Evolutionary conservation across 2,888 invertebrate genomes (phyloP).

Genomic region (Lepidocyrtinus sp.): DNA sequence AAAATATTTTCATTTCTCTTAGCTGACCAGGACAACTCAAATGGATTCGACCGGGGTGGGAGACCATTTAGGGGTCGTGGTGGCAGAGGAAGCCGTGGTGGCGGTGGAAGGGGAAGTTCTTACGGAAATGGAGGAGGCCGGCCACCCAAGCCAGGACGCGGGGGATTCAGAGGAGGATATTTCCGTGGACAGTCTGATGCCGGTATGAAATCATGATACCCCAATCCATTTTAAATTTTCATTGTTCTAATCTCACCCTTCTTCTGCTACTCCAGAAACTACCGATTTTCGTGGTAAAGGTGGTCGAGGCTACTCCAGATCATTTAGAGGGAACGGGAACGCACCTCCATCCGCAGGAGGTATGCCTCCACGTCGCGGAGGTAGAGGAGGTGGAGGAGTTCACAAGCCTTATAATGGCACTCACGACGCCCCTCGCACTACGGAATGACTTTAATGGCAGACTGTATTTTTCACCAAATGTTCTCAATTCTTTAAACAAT

Average conservation of each 20-base stretch:
- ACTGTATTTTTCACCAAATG: slow-evolving; percentile 39
- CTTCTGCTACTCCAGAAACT: slow-evolving; percentile 31
- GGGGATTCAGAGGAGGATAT: slow-evolving; percentile 23
- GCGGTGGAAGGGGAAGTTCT: slow-evolving; percentile 45
- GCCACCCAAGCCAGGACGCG: slow-evolving; percentile 48
- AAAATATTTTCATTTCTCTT: slow-evolving; percentile 2
- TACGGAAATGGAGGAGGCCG: slow-evolving; percentile 55
- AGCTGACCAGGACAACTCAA: slow-evolving; percentile 46
- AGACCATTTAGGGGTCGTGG: slow-evolving; percentile 48
- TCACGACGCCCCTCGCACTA: slow-evolving; percentile 35
- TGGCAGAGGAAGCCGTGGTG: slow-evolving; percentile 43
- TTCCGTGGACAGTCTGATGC: slow-evolving; percentile 51
- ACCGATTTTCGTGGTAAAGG: slow-evolving; percentile 42
- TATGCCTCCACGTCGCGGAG: slow-evolving; percentile 39
- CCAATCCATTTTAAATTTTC: no score
- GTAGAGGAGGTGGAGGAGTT: slow-evolving; percentile 28
- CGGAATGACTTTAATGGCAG: slow-evolving; percentile 37
- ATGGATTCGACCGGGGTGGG: slow-evolving; percentile 43
- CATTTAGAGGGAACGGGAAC: slow-evolving; percentile 50
- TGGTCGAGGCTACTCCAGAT: slow-evolving; percentile 30
- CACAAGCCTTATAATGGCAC: slow-evolving; percentile 48
- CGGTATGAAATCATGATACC: no score
- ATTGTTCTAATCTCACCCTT: no score
- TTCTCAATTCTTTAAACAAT: slow-evolving; percentile 48
- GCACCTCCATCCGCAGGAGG: slow-evolving; percentile 36